These are phyloP conservation scores for Silurus asotus DNA, from an alignment of 2,113 vertebrate species.

Conservation along the genomic window DNA sequence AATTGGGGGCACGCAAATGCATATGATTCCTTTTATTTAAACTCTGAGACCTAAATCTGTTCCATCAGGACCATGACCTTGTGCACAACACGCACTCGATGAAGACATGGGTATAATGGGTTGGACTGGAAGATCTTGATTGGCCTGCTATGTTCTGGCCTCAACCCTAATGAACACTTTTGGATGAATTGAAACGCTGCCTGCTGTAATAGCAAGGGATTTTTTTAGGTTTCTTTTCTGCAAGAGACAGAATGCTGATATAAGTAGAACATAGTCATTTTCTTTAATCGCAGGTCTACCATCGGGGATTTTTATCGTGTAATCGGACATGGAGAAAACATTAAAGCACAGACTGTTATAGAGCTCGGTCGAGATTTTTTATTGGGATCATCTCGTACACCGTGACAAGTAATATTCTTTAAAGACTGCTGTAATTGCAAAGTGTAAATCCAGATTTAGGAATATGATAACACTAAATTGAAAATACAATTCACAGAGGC, in stretches of 20 bases:
- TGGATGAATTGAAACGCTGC: too few relatives aligned
- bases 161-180: too few relatives aligned
- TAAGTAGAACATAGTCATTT: neutral
- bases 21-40: too few relatives aligned
- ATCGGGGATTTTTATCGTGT: neutral
- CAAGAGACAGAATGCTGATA: neutral
- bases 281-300: neutral
- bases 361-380: conserved; percentile 5
- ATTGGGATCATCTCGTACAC: neutral
- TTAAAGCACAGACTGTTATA: neutral
- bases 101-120: too few relatives aligned
- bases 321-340: conserved; percentile 12
- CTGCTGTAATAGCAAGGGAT: neutral
- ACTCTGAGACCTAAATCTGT: too few relatives aligned
- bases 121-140: too few relatives aligned
- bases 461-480: neutral
- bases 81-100: too few relatives aligned
- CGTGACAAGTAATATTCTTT: conserved; percentile 4
- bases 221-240: neutral
- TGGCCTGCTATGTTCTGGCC: too few relatives aligned
- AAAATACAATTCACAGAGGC: neutral
- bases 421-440: neutral
- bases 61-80: too few relatives aligned
- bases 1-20: too few relatives aligned
- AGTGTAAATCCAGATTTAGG: neutral